phyloP scores from a whole-genome alignment of 2,113 vertebrate species.

The Sorex araneus region DNA sequence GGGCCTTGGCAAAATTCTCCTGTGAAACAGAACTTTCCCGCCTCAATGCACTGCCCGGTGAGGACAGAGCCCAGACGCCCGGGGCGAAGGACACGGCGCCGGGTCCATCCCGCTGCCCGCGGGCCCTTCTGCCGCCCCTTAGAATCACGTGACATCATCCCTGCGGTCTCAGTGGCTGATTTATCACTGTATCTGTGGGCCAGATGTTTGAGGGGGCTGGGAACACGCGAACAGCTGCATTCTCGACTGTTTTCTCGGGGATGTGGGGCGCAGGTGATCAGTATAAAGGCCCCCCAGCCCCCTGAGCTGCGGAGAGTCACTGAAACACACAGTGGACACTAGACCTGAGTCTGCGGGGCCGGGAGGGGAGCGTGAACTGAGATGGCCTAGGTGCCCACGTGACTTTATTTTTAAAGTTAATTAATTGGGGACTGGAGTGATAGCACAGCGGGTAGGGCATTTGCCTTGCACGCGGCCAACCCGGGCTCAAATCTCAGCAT shows the following conservation, averaged over 20 bases:
- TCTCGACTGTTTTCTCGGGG: conserved; percentile 86
- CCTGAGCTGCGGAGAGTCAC: conserved; percentile 81
- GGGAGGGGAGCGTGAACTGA: conserved; percentile 16
- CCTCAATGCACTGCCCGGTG: conserved; percentile 20
- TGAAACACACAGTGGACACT: conserved; percentile 80
- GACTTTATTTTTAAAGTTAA: not conserved
- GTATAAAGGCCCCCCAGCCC: conserved; percentile 81
- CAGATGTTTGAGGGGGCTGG: conserved; percentile 86
- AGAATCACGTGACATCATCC: conserved; percentile 78
- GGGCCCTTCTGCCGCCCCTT: too few relatives aligned
- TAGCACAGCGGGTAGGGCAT: too few relatives aligned
- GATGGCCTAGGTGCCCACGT: not conserved
- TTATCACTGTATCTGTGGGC: not conserved
- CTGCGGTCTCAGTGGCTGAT: conserved; percentile 75
- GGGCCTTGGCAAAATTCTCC: not conserved
- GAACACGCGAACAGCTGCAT: conserved; percentile 84
- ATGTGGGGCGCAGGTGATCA: conserved; percentile 85
- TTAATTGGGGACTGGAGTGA: too few relatives aligned
- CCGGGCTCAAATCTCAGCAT: too few relatives aligned
- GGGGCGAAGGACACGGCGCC: too few relatives aligned
- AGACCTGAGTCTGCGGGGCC: not conserved
- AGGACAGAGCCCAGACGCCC: too few relatives aligned
- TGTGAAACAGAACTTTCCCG: not conserved
- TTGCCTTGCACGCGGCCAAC: too few relatives aligned
- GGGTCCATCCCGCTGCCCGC: too few relatives aligned